Percentiles rank a stretch among this genome's conserved stretches.
Conservation (phyloP, 2,888 invertebrate genomes). For the Oasisia sp. region DNA sequence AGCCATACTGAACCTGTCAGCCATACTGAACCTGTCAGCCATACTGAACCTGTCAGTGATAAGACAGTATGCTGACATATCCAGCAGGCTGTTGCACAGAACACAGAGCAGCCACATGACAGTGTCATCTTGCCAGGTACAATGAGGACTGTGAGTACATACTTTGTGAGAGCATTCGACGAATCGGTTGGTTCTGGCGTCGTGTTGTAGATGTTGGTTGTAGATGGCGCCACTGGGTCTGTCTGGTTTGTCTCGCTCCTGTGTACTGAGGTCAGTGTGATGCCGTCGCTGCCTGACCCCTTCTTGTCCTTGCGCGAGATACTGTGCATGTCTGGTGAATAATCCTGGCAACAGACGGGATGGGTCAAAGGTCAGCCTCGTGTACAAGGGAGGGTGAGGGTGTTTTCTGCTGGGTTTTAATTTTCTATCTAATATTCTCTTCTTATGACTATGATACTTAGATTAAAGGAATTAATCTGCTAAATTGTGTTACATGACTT, state of each 20-base stretch:
- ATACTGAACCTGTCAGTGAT: no score
- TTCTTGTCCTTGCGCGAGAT: conserved; percentile 62
- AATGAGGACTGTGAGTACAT: not conserved
- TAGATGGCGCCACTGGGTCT: not conserved
- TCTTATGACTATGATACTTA: no score
- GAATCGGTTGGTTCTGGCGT: not conserved
- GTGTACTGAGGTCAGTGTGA: conserved; percentile 64
- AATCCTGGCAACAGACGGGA: conserved; percentile 49
- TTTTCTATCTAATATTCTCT: no score
- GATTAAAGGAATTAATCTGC: no score
- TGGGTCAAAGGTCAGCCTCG: not conserved
- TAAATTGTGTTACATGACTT: no score
- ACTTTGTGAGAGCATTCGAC: not conserved
- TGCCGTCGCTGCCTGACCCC: conserved; percentile 51
- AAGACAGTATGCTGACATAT: not conserved
- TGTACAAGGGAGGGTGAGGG: no score
- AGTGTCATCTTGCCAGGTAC: not conserved
- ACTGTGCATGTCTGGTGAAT: conserved; percentile 65
- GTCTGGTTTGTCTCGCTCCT: conserved; percentile 21
- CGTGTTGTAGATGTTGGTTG: not conserved
- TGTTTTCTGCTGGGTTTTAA: no score
- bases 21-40: no score
- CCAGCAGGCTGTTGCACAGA: not conserved
- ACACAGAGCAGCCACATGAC: not conserved
- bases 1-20: no score